These are phyloP conservation scores for Caenorhabditis becei DNA, from an alignment of 2,888 invertebrate genomes.

Conservation along the genomic window DNA sequence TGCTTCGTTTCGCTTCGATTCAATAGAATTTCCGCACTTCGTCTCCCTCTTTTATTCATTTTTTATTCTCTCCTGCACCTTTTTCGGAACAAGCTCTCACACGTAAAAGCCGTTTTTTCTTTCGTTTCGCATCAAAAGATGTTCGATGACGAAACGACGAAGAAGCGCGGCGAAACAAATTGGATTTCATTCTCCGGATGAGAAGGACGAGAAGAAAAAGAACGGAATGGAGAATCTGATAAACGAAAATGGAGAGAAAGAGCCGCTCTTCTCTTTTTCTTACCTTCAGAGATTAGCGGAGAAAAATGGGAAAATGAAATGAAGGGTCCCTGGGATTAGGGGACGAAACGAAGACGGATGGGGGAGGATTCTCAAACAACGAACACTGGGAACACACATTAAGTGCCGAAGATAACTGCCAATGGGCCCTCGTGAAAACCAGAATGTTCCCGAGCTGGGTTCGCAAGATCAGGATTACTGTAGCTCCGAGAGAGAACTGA, in stretches of 20 bases:
- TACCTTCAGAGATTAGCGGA: slow-evolving; percentile 5
- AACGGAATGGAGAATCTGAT: slow-evolving; percentile 38
- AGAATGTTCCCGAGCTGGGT: not conserved
- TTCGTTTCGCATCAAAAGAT: slow-evolving; percentile 18
- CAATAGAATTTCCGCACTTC: not conserved
- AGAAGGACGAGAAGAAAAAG: not conserved
- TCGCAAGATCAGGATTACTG: no score
- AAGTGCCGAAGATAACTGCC: not conserved
- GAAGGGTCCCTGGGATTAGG: slow-evolving; percentile 6
- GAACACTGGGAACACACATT: slow-evolving; percentile 1
- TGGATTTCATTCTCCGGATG: not conserved
- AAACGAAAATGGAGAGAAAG: slow-evolving; percentile 16
- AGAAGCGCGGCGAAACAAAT: slow-evolving; percentile 18
- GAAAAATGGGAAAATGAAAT: slow-evolving; percentile 12
- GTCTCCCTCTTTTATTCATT: slow-evolving; percentile 3
- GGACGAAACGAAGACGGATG: slow-evolving; percentile 13
- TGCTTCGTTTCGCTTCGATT: not conserved
- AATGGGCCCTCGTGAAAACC: not conserved
- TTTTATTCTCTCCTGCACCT: slow-evolving; percentile 31
- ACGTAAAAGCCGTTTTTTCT: not conserved
- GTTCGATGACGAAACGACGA: slow-evolving; percentile 10
- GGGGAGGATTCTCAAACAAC: slow-evolving; percentile 20
- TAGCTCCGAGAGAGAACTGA: no score
- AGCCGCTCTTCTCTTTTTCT: not conserved
- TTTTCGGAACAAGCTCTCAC: slow-evolving; percentile 1